Base-by-base conservation (phyloP, 1,140 invertebrate species). In the Chironomus striatipennis region DNA sequence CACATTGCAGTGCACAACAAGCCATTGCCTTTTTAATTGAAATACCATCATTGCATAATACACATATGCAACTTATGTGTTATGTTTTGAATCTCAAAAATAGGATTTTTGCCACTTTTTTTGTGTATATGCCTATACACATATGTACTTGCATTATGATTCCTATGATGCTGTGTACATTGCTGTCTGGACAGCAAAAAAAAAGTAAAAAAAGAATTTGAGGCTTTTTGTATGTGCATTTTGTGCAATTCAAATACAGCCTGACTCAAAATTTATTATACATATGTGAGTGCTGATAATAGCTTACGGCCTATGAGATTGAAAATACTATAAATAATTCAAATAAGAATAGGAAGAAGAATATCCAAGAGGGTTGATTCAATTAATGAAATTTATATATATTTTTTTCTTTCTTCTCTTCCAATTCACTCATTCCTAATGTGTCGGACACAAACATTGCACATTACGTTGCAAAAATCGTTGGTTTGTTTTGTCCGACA, bases 391-490 rank as follows among this genome's bases (percentile, higher is more conserved):
- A 57, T 34, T 34, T 34, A 34, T n/a, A 57, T 57, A n/a, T n/a
- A n/a, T n/a, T n/a, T n/a, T n/a, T n/a, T n/a, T n/a, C n/a, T n/a
- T n/a, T n/a, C 12, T 57, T 15, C 47, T 15, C 47, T 57, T 57
- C 47, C 47, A 57, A 15, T 10, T 10, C 43, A 47, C 15, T 10
- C 43, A 47, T 15, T 10, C 43, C 8, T 1, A 47, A 57, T 57
- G 47, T 57, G 47, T 57, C 47, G 8, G n/a, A 57, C n/a, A 57
- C 47, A 57, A 57, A 57, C 47, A 57, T n/a, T 57, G 47, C 47
- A 57, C 47, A 15, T 57, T 57, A 57, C 43, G 43, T 57, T 57
- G 47, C 47, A 57, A 15, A 57, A n/a, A 57, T 57, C n/a, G 8
- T 47, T 34, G 24, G 4, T 57, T n/a, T 57, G 12, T 57, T 57